These are phyloP conservation scores for Pseudorasbora parva DNA, from an alignment of 2,113 vertebrate genomes.

Conservation along the genomic window DNA sequence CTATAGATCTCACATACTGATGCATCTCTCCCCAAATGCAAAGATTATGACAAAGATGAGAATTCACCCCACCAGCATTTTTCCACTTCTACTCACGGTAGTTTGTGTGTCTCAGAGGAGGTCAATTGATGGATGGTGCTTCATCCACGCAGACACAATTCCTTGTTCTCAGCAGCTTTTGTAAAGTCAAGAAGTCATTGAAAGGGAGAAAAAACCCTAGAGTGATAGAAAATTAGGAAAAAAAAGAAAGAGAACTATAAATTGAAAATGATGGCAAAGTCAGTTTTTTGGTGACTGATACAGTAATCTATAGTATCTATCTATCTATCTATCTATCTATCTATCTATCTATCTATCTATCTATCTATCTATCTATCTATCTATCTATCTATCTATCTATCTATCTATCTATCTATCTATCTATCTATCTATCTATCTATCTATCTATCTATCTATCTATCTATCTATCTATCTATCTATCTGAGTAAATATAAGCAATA, in stretches of 20 bases:
- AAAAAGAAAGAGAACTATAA: background rate
- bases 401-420: background rate
- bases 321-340: background rate
- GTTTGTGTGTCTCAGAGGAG: slow-evolving; percentile 60
- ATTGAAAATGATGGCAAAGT: background rate
- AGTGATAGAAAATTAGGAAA: background rate
- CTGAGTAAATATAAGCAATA: background rate
- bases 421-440: background rate
- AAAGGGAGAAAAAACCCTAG: slow-evolving; percentile 10
- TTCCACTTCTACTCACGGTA: background rate
- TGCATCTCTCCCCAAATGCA: background rate
- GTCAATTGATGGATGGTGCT: slow-evolving; percentile 65
- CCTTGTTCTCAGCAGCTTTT: slow-evolving; percentile 63
- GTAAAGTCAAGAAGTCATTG: slow-evolving; percentile 59
- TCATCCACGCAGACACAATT: slow-evolving; percentile 45
- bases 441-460: background rate
- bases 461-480: background rate
- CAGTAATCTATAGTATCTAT: background rate
- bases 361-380: background rate
- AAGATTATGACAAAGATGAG: slow-evolving; percentile 19
- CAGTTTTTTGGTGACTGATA: background rate
- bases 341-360: background rate
- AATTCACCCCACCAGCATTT: slow-evolving; percentile 12
- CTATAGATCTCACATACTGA: background rate
- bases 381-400: background rate